Evolutionary conservation across 2,888 invertebrate species (phyloP).

Genomic region (Timema cristinae): DNA sequence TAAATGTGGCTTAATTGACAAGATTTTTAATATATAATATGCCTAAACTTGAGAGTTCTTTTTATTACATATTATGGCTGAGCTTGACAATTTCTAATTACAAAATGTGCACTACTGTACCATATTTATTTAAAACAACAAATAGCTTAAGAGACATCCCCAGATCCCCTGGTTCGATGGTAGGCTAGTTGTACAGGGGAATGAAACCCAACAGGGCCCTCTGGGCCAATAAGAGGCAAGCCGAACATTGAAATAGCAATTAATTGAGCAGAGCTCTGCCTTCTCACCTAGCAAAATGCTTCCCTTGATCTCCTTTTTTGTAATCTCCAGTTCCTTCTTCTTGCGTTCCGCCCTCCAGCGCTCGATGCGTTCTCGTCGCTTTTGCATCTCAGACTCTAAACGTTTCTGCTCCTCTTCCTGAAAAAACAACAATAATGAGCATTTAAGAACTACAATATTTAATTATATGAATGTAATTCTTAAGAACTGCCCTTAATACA

Average conservation of each 20-base stretch:
- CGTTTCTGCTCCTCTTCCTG: conserved; percentile 87
- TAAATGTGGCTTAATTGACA: no score
- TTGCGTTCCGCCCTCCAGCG: conserved; percentile 93
- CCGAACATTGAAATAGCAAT: neutral
- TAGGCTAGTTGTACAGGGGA: no score
- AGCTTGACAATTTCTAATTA: no score
- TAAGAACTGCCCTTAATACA: neutral
- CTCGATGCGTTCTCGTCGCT: conserved; percentile 90
- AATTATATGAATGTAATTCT: conserved; percentile 19
- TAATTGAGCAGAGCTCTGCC: neutral
- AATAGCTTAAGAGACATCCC: no score
- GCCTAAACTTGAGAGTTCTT: no score
- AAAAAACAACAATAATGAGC: conserved; percentile 13
- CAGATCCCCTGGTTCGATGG: no score
- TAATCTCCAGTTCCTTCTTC: conserved; percentile 76
- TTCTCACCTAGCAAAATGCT: conserved; percentile 44
- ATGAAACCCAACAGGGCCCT: no score
- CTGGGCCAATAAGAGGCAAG: neutral
- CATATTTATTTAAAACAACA: no score
- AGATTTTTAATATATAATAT: no score
- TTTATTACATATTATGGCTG: no score
- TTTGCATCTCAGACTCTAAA: conserved; percentile 93
- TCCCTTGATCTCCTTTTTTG: conserved; percentile 72
- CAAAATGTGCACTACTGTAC: no score
- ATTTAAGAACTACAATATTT: conserved; percentile 16